Percentiles rank a stretch among this genome's conserved stretches.
These are phyloP conservation scores for Allophyes oxyacanthae DNA, from an alignment of 2,888 invertebrate genomes.

Conservation along the genomic window DNA sequence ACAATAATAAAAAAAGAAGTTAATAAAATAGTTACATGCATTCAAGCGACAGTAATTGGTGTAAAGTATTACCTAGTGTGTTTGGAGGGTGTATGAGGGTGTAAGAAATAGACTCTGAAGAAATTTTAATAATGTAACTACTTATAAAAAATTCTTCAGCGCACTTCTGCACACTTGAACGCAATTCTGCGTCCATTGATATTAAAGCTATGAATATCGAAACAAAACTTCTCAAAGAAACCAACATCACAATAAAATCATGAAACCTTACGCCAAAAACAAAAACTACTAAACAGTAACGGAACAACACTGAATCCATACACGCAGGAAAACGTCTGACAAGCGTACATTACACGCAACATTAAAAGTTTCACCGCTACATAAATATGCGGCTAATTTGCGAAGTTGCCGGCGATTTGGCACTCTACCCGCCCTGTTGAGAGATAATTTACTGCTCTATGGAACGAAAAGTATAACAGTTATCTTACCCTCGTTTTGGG, in stretches of 20 bases:
- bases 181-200: no score
- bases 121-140: no score
- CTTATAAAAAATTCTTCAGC: no score
- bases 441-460: conserved; percentile 50
- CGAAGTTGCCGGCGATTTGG: conserved; percentile 63
- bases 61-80: no score
- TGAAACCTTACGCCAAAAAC: conserved; percentile 20
- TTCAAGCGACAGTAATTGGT: no score
- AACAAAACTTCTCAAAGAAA: no score
- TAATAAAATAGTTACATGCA: no score
- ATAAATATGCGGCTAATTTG: conserved; percentile 75
- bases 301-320: conserved; percentile 55
- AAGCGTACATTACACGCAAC: conserved; percentile 72
- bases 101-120: no score
- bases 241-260: conserved; percentile 9
- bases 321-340: conserved; percentile 54
- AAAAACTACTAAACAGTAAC: conserved; percentile 42
- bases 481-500: conserved; percentile 33
- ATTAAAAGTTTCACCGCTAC: conserved; percentile 78
- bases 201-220: no score
- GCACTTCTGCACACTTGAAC: no score
- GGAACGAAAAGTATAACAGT: conserved; percentile 38
- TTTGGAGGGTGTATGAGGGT: no score
- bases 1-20: no score
- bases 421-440: conserved; percentile 31